These are phyloP conservation scores for Rhagophthalmus giganteus DNA, from an alignment of 2,888 invertebrate species.

Conservation along the genomic window DNA sequence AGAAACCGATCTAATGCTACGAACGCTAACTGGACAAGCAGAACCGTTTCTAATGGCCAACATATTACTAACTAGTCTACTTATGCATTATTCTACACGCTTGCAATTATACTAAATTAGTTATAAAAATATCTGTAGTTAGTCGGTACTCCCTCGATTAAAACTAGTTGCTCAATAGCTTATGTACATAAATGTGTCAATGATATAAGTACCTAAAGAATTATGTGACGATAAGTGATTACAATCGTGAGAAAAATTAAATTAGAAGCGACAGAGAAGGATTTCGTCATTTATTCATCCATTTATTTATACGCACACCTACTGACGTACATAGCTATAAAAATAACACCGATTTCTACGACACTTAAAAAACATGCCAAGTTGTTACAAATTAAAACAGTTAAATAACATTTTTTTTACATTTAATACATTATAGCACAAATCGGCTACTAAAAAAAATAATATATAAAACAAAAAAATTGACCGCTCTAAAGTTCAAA, in stretches of 20 bases:
- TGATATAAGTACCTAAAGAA: too few species aligned
- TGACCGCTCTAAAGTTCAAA: too few species aligned
- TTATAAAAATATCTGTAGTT: neutral
- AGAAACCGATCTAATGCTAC: constrained; percentile 47
- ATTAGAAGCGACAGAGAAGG: constrained; percentile 1
- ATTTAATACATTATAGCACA: too few species aligned
- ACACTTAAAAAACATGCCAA: too few species aligned
- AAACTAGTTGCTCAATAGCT: neutral
- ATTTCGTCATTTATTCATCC: neutral
- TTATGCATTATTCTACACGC: constrained; percentile 28
- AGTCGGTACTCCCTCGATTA: neutral
- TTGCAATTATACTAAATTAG: constrained; percentile 15
- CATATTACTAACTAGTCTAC: constrained; percentile 25
- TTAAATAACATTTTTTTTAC: too few species aligned
- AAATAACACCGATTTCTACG: too few species aligned
- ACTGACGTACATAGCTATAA: too few species aligned
- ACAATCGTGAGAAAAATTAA: neutral
- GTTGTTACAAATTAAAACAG: too few species aligned
- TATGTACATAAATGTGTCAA: too few species aligned
- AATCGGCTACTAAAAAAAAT: too few species aligned
- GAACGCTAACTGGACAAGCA: constrained; percentile 46
- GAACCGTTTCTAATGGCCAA: constrained; percentile 38
- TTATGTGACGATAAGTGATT: neutral
- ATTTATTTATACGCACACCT: too few species aligned
- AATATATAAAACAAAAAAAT: too few species aligned